phyloP scores from a whole-genome alignment of 2,888 invertebrate species.

The Tenthredo notha region DNA sequence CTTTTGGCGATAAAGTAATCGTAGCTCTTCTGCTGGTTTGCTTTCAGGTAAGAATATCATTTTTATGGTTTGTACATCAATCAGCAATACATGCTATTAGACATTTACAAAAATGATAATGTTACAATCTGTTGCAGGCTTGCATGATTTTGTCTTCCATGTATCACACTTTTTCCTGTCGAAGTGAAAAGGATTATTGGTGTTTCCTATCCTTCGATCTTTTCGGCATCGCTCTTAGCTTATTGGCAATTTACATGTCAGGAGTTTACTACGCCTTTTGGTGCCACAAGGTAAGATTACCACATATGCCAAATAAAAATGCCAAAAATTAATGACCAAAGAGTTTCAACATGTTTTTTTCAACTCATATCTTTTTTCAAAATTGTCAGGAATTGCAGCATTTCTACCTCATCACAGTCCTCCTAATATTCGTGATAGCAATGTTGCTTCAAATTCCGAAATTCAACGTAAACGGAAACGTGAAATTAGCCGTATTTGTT shows the following conservation, averaged over 20 bases:
- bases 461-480: conserved; percentile 85
- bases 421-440: conserved; percentile 89
- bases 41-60: conserved; percentile 86
- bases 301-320: not conserved
- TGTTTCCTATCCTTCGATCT: conserved; percentile 94
- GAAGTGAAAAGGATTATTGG: conserved; percentile 92
- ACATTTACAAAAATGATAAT: not conserved
- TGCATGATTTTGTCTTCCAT: conserved; percentile 96
- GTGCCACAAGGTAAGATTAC: conserved; percentile 90
- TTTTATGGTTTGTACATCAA: not conserved
- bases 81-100: not conserved
- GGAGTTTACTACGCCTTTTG: conserved; percentile 98
- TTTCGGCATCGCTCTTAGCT: conserved; percentile 94
- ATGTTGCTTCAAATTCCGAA: conserved; percentile 90
- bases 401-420: conserved; percentile 91
- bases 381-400: conserved; percentile 84
- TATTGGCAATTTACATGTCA: conserved; percentile 96
- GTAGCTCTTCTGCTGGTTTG: conserved; percentile 91
- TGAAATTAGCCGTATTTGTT: conserved; percentile 90
- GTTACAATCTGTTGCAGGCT: conserved; percentile 81
- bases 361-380: not conserved
- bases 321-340: not conserved
- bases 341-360: not conserved
- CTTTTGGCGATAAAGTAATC: conserved; percentile 90
- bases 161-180: conserved; percentile 97